A percentile compares a stretch with the other conserved stretches of the same genome.
phyloP scores from a whole-genome alignment of 2,888 invertebrate genomes.

The Lucinisca nassula region DNA sequence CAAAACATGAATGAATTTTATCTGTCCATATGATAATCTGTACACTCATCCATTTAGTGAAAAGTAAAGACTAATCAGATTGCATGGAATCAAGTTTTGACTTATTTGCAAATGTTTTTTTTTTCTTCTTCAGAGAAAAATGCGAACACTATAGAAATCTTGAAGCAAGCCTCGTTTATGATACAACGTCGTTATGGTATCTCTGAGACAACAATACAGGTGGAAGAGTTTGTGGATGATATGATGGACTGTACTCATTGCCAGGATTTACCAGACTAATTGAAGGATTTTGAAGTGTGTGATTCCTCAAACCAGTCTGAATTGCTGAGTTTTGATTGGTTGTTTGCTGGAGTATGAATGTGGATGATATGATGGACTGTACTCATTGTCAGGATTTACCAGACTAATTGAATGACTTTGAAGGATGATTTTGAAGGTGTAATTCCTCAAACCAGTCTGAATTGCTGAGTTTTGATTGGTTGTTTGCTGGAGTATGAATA shows the following conservation, averaged over 20 bases:
- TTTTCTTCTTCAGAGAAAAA: constrained; percentile 80
- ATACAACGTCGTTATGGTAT: constrained; percentile 83
- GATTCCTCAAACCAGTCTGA: neutral
- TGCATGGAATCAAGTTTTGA: too few species aligned
- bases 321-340: neutral
- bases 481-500: too few species aligned
- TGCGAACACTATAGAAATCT: constrained; percentile 77
- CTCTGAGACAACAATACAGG: constrained; percentile 86
- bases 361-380: constrained; percentile 86
- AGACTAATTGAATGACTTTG: too few species aligned
- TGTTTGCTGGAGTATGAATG: too few species aligned
- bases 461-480: neutral
- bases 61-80: too few species aligned
- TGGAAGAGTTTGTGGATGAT: constrained; percentile 85
- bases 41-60: too few species aligned
- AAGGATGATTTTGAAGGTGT: neutral
- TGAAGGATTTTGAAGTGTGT: neutral
- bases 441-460: neutral
- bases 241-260: constrained; percentile 87
- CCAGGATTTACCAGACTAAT: constrained; percentile 80
- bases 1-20: too few species aligned
- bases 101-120: too few species aligned
- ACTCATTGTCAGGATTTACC: constrained; percentile 84
- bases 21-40: too few species aligned
- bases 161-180: constrained; percentile 81